Conservation (phyloP, 2,888 invertebrate genomes). For the Seira sanloemensis region DNA sequence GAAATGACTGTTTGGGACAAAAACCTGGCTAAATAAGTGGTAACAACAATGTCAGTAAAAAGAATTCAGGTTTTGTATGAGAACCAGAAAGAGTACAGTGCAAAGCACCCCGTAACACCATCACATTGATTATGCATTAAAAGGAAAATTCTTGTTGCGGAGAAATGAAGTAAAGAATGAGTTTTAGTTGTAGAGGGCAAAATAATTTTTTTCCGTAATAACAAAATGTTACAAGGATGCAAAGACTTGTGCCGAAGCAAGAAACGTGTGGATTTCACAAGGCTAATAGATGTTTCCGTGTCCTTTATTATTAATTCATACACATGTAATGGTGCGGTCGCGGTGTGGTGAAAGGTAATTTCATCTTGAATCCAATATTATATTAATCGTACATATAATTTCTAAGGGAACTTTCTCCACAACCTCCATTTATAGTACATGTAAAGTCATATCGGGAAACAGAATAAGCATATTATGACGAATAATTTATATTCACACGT, state of each 20-base stretch:
- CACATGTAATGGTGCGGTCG: not conserved
- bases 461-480: too few relatives aligned
- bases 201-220: constrained; percentile 30
- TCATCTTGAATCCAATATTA: constrained; percentile 79
- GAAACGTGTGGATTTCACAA: constrained; percentile 10
- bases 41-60: not conserved
- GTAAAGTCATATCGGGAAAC: too few relatives aligned
- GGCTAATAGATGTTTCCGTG: constrained; percentile 18
- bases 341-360: constrained; percentile 84
- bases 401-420: too few relatives aligned
- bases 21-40: not conserved
- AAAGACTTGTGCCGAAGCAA: not conserved
- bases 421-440: too few relatives aligned
- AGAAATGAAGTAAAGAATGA: not conserved
- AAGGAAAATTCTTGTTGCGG: constrained; percentile 30
- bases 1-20: not conserved
- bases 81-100: constrained; percentile 25
- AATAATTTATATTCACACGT: too few relatives aligned
- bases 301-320: constrained; percentile 47
- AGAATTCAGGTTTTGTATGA: not conserved
- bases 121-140: constrained; percentile 54
- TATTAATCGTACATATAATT: too few relatives aligned
- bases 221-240: not conserved
- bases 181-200: not conserved
- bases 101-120: constrained; percentile 52